Evolutionary conservation across 2,113 vertebrate species (phyloP), one percentile per base, ranked within the genome.

Genomic region (Nothobranchius kuhntae): DNA sequence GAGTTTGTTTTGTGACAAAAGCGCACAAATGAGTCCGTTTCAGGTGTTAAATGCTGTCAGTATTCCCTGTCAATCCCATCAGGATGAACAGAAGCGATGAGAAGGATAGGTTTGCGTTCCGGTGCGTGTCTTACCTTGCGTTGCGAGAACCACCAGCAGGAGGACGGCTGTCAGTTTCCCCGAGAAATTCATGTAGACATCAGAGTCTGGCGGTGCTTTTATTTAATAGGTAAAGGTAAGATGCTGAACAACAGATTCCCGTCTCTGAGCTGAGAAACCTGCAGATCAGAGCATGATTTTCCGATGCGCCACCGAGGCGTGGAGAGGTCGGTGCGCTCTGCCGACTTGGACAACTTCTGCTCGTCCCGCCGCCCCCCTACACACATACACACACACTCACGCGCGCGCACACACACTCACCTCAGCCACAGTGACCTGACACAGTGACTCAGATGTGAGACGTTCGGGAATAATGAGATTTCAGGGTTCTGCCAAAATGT

Each of bases 111-210:
- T 40, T 4, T 7, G 38, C 38, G 38, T 40, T 9, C 38, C 30
- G 30, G 30, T 40, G 38, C 4, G 38, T 40, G 45, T 2, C 35
- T 87, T 92, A 92, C 91, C 91, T 87, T 90, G 86, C 78, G 79
- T 85, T 53, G 87, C 65, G 61, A 92, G 65, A 68, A 90, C 83
- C 70, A 82, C 65, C 78, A 89, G 77, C 80, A 91, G 68, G 51
- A 90, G 75, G 56, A 81, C 72, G 74, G 40, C 9, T 9, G 66
- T 54, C 47, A 83, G 51, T 83, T 86, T 83, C 65, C 82, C 79
- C 81, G 61, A n/a, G 77, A 89, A 78, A 91, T 68, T 68, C 91
- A 91, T 92, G 77, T 76, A 82, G 51, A 71, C 83, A 78, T 87
- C 71, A 53, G 70, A 45, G 35, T 52, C 24, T 17, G 51, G 30